Evolutionary conservation across 2,113 vertebrate species (phyloP).

Genomic region (Brachyistius frenatus): DNA sequence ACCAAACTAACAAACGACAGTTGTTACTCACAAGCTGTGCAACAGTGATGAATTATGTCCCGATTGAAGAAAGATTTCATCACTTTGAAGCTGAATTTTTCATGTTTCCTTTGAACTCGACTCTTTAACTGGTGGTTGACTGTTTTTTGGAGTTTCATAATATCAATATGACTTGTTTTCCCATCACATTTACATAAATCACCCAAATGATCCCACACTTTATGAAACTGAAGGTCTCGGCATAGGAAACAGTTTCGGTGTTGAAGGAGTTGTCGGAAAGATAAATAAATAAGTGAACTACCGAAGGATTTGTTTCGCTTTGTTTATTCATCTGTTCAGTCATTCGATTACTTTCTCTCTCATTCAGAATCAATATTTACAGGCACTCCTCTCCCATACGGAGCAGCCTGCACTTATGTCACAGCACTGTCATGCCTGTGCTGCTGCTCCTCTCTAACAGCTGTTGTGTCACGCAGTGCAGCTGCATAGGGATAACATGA

Average conservation of each 20-base stretch:
- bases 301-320: constrained; percentile 21
- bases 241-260: constrained; percentile 19
- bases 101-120: constrained; percentile 33
- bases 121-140: not conserved
- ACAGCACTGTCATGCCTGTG: constrained; percentile 51
- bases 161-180: constrained; percentile 23
- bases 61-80: constrained; percentile 22
- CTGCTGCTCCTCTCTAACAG: constrained; percentile 55
- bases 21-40: constrained; percentile 15
- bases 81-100: constrained; percentile 34
- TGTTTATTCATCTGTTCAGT: constrained; percentile 60
- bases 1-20: not conserved
- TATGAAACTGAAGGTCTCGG: not conserved
- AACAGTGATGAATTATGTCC: constrained; percentile 25
- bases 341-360: constrained; percentile 34
- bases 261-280: not conserved
- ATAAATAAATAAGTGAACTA: constrained; percentile 36
- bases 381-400: constrained; percentile 66
- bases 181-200: not conserved
- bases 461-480: constrained; percentile 67
- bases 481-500: constrained; percentile 68
- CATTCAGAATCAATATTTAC: constrained; percentile 67
- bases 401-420: constrained; percentile 59
- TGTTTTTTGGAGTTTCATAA: not conserved
- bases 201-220: not conserved